Base-by-base conservation (phyloP, 2,797 vertebrate species). In the Pitangus sulphuratus region DNA sequence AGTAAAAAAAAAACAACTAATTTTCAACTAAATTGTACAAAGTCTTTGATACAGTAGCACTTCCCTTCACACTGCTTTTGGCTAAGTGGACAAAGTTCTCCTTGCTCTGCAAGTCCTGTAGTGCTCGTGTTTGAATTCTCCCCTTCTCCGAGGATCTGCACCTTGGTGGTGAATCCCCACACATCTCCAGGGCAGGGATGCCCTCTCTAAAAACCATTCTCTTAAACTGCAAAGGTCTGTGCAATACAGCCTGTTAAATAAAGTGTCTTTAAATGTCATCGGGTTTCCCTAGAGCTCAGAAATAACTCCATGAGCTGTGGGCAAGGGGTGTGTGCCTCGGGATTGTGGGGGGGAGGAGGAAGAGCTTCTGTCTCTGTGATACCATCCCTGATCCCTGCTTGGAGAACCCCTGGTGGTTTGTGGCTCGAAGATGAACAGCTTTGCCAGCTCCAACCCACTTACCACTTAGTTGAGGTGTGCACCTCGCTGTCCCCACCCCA, bases 121-220 rank as follows among this genome's bases (percentile, higher is more conserved):
- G 31, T 30, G 37, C 56, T 84, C 8, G 0, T 3, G 4, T 71
- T 50, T 72, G 62, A 72, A n/a, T 81, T 75, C 53, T 84, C 48
- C 7, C 57, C 48, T 70, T 54, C 39, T 39, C 50, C 3, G 1
- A 37, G 53, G 48, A 15, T 51, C 26, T 0, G 0, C 1, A 6
- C 81, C 75, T 51, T 47, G 57, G 11, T 66, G 53, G 16, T 51
- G 78, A 78, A 62, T 94, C 48, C 69, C 74, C 47, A 24, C n/a
- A 1, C 4, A 1, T 31, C 93, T 54, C 71, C 83, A 85, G 58
- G 8, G 5, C 20, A 31, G 75, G 30, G 77, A 26, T 12, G 3
- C 25, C 6, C 1, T 0, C 84, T 89, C 74, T 64, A 92, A 77
- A 90, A 96, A 30, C 5, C 69, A 21, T 86, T 60, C 51, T 26